Base-by-base conservation (phyloP, 1,140 invertebrate genomes). In the Pseudomyrmex flavicornis region DNA sequence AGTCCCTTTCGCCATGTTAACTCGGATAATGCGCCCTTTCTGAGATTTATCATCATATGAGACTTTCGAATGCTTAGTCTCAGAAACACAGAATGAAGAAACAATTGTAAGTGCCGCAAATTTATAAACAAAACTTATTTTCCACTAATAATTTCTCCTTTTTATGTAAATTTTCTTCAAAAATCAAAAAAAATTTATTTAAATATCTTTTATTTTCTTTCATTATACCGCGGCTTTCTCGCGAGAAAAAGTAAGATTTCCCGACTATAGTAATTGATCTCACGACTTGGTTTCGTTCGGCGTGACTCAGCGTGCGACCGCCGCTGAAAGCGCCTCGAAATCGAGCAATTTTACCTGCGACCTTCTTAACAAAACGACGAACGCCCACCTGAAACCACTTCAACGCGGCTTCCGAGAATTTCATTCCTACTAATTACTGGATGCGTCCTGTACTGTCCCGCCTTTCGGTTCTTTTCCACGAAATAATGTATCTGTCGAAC, bases 241-340 rank as follows among this genome's bases (percentile, higher is more conserved):
- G 46, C 35, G 54, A 80, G 66, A 66, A 80, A 72, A 80, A 80
- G 54, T 66, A 80, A 80, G 46, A 44, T 80, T 80, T 80, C 66
- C 76, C 76, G 76, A 8, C 20, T 46, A 35, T 50, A 54, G 54
- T 70, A 61, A 70, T 80, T 59, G 76, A 70, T 80, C 54, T 80
- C 72, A 70, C 66, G 66, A n/a, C 54, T 70, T 17, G 2, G 48
- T 80, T 72, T 80, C 70, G 76, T 70, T 48, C 54, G 10, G 13
- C 46, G n/a, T 80, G 44, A 80, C 22, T 80, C 54, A 72, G 76
- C 44, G 20, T 48, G 65, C 66, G 15, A 48, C 10, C 20, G 54
- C 44, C 54, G 44, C 66, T 80, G 66, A 72, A 80, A 80, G 76
- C 56, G 44, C 59, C 44, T 72, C 66, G 50, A 69, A 56, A 77